These are phyloP conservation scores for Microplitis deprimator DNA, from an alignment of 2,888 invertebrate genomes.

Conservation along the genomic window DNA sequence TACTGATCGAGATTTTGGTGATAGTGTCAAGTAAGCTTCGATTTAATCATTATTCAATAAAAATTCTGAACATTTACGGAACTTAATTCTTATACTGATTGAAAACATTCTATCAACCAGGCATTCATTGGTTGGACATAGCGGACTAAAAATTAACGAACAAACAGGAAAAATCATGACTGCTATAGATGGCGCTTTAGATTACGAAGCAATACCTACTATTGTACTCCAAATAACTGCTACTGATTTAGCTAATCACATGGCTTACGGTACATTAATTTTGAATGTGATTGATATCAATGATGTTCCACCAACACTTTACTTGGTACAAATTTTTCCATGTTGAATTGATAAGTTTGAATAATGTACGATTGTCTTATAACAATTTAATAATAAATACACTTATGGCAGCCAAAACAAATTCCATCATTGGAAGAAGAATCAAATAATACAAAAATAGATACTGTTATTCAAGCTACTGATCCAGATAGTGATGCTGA, in stretches of 20 bases:
- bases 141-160: conserved; percentile 73
- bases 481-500: conserved; percentile 77
- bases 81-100: conserved; percentile 42
- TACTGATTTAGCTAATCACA: conserved; percentile 69
- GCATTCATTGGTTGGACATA: conserved; percentile 74
- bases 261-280: conserved; percentile 74
- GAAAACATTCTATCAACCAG: conserved; percentile 62
- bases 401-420: conserved; percentile 69
- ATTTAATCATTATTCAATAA: neutral
- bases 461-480: conserved; percentile 72
- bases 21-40: conserved; percentile 74
- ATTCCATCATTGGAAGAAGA: conserved; percentile 75
- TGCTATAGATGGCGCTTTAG: conserved; percentile 73
- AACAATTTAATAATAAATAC: too few relatives aligned
- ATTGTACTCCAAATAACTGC: conserved; percentile 72
- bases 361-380: too few relatives aligned
- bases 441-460: conserved; percentile 68
- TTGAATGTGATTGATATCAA: conserved; percentile 81
- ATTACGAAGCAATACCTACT: conserved; percentile 76
- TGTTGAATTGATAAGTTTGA: too few relatives aligned
- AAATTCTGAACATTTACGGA: neutral
- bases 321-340: conserved; percentile 71
- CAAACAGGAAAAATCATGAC: conserved; percentile 76
- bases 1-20: conserved; percentile 76
- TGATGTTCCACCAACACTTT: conserved; percentile 80